phyloP scores from a whole-genome alignment of 2,888 invertebrate genomes.

The Xestia rhomboidea region DNA sequence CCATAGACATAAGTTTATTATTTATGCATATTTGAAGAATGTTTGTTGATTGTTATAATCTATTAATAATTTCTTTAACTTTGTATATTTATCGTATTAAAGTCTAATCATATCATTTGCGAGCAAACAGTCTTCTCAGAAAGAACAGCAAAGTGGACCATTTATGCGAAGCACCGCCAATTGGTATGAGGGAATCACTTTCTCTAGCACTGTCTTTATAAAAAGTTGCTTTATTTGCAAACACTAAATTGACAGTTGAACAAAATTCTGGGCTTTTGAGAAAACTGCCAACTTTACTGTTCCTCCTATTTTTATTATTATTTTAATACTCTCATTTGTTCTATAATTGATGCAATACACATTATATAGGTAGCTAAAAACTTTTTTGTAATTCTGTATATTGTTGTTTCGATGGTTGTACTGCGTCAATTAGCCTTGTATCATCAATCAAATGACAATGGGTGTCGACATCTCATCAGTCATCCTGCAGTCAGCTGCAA shows the following conservation, averaged over 20 bases:
- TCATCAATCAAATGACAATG: constrained; percentile 75
- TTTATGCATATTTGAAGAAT: constrained; percentile 71
- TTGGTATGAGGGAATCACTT: constrained; percentile 68
- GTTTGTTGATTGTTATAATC: constrained; percentile 67
- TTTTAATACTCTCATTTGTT: constrained; percentile 67
- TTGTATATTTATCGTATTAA: constrained; percentile 59
- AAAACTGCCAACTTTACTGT: constrained; percentile 79
- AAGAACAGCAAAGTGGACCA: constrained; percentile 80
- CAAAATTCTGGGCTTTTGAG: constrained; percentile 57
- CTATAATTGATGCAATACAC: constrained; percentile 77
- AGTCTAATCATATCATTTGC: constrained; percentile 62
- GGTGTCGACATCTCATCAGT: constrained; percentile 77
- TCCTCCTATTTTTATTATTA: constrained; percentile 73
- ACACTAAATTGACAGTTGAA: constrained; percentile 58
- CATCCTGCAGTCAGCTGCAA: constrained; percentile 73
- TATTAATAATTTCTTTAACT: constrained; percentile 67
- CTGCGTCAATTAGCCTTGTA: constrained; percentile 81
- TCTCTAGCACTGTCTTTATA: constrained; percentile 55
- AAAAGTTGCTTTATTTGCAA: constrained; percentile 58
- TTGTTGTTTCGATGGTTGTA: constrained; percentile 72
- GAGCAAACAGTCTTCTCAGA: constrained; percentile 77
- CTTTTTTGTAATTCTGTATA: constrained; percentile 66
- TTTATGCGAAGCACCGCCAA: constrained; percentile 64
- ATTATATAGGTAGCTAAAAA: constrained; percentile 66
- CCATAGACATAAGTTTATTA: constrained; percentile 78